Base-by-base conservation (phyloP, 2,113 vertebrate genomes). In the Galeopterus variegatus region DNA sequence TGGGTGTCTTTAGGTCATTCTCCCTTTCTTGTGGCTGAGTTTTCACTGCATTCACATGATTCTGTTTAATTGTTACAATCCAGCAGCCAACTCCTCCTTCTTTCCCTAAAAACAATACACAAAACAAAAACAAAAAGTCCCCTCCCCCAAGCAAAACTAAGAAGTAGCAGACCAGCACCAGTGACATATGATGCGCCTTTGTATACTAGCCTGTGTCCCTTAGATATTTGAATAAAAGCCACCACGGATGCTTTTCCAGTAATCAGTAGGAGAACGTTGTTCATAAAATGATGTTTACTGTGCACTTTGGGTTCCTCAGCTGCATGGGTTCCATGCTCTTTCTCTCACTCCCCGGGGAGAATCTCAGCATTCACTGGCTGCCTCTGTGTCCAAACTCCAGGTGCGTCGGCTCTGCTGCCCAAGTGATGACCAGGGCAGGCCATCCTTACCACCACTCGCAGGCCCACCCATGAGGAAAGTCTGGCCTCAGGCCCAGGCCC, bases 401-500 rank as follows among this genome's bases (percentile, higher is more conserved):
- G 94, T 96, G 87, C 54, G 88, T 96, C 65, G 81, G 90, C 95
- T 96, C 96, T 97, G 97, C 95, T 97, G 96, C 97, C 97, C 97
- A 97, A 95, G 96, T 98, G 95, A 95, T 95, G 98, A 95, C 96
- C 95, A 90, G 92, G 92, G 95, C 94, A 97, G 93, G 95, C 33
- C 97, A 97, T 96, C 97, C 97, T 98, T 95, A 67, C 96, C 97
- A 97, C 97, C 96, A 94, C 94, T 36, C 62, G 48, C 14, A 17
- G 93, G 97, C 80, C 96, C 94, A 98, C 97, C 96, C 98, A 95
- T 94, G 97, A 98, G 98, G 96, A 95, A 98, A 97, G 97, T 97
- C 97, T 98, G 98, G 98, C 98, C 95, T 98, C 21, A 18, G 62
- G 86, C 97, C 98, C 97, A 98, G 98, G 97, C 95, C 98, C 96